These are phyloP conservation scores for Neopipo cinnamomea DNA, from an alignment of 2,113 vertebrate genomes.

Conservation along the genomic window DNA sequence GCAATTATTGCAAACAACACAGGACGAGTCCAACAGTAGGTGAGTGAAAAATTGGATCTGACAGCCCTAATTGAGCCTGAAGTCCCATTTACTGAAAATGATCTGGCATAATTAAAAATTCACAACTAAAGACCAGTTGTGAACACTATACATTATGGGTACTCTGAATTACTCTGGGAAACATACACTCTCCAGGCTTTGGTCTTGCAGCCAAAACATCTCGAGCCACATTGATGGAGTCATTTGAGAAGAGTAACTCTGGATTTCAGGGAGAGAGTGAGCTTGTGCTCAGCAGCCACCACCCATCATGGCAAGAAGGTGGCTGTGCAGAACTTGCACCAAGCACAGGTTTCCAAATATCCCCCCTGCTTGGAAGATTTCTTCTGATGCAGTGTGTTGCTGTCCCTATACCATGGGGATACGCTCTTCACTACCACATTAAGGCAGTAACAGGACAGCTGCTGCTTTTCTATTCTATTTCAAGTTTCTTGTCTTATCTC, in stretches of 20 bases:
- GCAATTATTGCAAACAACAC: constrained; percentile 65
- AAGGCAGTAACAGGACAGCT: neutral
- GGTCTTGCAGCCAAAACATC: constrained; percentile 52
- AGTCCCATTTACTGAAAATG: constrained; percentile 78
- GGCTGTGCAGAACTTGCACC: neutral
- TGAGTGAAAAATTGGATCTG: constrained; percentile 72
- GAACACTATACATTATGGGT: constrained; percentile 61
- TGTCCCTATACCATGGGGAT: neutral
- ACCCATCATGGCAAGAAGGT: neutral
- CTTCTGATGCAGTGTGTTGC: neutral
- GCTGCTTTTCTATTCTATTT: neutral
- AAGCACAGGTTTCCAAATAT: neutral
- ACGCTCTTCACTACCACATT: neutral
- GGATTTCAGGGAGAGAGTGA: neutral
- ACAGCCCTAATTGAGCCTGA: constrained; percentile 76
- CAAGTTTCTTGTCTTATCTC: neutral
- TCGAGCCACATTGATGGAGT: neutral
- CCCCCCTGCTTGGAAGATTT: neutral
- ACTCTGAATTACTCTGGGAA: constrained; percentile 59
- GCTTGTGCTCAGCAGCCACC: neutral
- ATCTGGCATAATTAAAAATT: constrained; percentile 78
- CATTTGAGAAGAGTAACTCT: neutral
- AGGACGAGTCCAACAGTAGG: constrained; percentile 62
- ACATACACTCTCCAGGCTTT: constrained; percentile 48
- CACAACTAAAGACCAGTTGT: constrained; percentile 73